Base-by-base conservation (phyloP, 2,113 vertebrate genomes). In the Calyptommatus sinebrachiatus region DNA sequence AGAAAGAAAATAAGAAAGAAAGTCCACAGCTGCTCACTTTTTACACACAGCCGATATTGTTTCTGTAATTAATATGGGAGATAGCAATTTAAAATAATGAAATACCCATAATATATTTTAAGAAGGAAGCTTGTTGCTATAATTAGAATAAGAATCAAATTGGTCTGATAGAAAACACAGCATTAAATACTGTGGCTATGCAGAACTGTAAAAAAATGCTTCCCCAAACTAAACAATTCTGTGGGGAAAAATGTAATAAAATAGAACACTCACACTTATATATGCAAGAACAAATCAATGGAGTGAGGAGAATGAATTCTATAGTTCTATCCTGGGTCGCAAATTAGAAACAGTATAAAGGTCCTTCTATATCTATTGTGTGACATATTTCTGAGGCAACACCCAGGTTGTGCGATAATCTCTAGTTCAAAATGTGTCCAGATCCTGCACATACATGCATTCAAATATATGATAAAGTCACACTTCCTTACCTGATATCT, bases 31-130 rank as follows among this genome's bases (percentile, higher is more conserved):
- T 92, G 89, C 85, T 87, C 88, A 83, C 85, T 93, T 93, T 90
- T 92, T 83, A 90, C 88, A 89, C 92, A 93, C 93, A 88, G 92
- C 92, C 91, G 91, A 63, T 46, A 90, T 81, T 85, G 70, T 89
- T 94, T 91, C 91, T 94, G 90, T 93, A 95, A 94, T 95, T 95
- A 94, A 91, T 94, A 92, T 7, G 4, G 88, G 92, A 90, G 90
- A 92, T 90, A 94, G 92, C 88, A 92, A 91, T 94, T 93, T 94
- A 92, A 95, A 95, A 94, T 92, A 92, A 93, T 93, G 90, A 91
- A 93, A 91, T 81, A 90, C 75, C 81, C 89, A 87, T 92, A 92
- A 92, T 84, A 92, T 82, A 79, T 87, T 93, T 93, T 88, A 92
- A 91, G 88, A 93, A 94, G 93, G 90, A 87, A 91, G 86, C 92